Conservation (phyloP, 1,140 invertebrate genomes). For the Eufriesea mexicana region DNA sequence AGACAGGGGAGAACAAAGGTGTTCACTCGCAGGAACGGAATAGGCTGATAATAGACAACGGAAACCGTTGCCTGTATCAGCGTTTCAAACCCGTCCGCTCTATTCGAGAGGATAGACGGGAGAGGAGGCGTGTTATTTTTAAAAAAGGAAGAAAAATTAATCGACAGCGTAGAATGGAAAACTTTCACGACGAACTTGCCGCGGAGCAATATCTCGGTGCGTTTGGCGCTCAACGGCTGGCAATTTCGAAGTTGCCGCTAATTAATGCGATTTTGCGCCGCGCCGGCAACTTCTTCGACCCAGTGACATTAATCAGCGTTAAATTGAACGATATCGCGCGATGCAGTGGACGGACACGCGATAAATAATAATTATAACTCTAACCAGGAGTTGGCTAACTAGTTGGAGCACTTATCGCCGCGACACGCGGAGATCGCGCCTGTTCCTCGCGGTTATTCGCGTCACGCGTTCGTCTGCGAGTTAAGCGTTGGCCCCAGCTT, state of each 20-base stretch:
- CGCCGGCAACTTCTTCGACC: constrained; percentile 20
- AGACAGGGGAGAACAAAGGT: neutral
- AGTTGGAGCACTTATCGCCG: constrained; percentile 26
- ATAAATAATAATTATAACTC: constrained; percentile 49
- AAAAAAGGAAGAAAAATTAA: too few relatives aligned
- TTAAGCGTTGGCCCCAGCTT: neutral
- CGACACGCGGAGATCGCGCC: neutral
- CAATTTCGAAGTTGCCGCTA: neutral
- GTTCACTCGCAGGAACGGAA: too few relatives aligned
- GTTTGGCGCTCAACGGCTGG: neutral
- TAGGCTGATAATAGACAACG: neutral
- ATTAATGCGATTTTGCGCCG: constrained; percentile 42
- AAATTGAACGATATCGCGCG: constrained; percentile 44
- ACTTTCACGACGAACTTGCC: neutral
- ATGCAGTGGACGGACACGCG: constrained; percentile 2
- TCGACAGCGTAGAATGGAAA: neutral
- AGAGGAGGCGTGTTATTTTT: too few relatives aligned
- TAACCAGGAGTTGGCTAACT: constrained; percentile 25
- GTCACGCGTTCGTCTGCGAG: neutral
- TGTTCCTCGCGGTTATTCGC: neutral
- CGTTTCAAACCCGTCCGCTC: too few relatives aligned
- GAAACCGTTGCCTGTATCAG: neutral
- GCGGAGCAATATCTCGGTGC: neutral
- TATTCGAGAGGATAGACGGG: too few relatives aligned
- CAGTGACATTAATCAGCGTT: constrained; percentile 41